Percentiles rank a stretch among this genome's conserved stretches.
Evolutionary conservation across 2,888 invertebrate species (phyloP).

Genomic region (Vanessa cardui): DNA sequence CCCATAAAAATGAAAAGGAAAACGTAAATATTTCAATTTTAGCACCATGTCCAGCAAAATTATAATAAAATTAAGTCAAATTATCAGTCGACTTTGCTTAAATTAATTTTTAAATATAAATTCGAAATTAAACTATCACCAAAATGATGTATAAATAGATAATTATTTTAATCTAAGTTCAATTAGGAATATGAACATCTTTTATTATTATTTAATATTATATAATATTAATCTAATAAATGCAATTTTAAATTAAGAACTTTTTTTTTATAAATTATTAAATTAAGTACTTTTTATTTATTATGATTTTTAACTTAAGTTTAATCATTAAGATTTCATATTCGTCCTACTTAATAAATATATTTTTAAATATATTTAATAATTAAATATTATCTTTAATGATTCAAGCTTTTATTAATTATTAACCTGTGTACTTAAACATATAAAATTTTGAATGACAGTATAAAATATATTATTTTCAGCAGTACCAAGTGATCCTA

Average conservation of each 20-base stretch:
- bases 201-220: neutral
- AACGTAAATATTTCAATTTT: slow-evolving; percentile 31
- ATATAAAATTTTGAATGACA: no score
- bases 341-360: no score
- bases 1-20: neutral
- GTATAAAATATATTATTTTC: no score
- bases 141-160: neutral
- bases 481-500: no score
- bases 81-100: slow-evolving; percentile 30
- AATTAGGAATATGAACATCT: neutral
- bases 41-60: slow-evolving; percentile 51
- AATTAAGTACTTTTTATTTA: no score
- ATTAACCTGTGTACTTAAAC: no score
- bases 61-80: slow-evolving; percentile 18
- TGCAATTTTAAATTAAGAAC: neutral
- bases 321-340: no score
- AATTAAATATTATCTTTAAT: no score
- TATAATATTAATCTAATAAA: slow-evolving; percentile 11
- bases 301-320: no score
- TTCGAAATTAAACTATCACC: slow-evolving; percentile 23
- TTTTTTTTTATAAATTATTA: slow-evolving; percentile 1
- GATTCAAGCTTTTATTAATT: no score
- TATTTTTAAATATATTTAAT: no score
- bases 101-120: slow-evolving; percentile 17
- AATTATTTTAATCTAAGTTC: neutral